Evolutionary conservation across 2,888 invertebrate species (phyloP).

Genomic region (Tipula unca): DNA sequence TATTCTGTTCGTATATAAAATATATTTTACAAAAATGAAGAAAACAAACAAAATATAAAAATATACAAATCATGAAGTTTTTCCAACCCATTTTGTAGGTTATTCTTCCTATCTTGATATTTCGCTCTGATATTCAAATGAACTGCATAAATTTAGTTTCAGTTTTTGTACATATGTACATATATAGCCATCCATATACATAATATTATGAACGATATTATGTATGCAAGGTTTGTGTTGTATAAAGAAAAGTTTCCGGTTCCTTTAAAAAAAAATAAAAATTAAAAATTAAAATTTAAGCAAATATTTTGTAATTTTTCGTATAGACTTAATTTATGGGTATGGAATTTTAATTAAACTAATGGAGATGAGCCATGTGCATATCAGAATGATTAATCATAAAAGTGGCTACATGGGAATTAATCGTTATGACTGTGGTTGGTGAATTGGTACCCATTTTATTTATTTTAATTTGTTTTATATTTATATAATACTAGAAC

Average conservation of each 20-base stretch:
- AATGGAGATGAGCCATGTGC: background rate
- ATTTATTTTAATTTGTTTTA: no score
- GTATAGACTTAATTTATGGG: background rate
- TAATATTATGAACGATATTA: background rate
- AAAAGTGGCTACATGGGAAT: no score
- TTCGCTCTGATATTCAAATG: background rate
- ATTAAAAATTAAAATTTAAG: background rate
- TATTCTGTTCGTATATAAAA: background rate
- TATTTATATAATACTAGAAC: no score
- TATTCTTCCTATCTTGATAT: background rate
- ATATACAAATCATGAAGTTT: background rate
- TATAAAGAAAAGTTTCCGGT: background rate
- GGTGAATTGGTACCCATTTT: no score
- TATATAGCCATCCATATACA: no score
- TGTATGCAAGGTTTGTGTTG: background rate
- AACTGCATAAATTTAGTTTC: background rate
- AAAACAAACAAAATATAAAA: background rate
- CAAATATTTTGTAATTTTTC: background rate
- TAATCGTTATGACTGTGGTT: no score
- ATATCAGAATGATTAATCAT: no score
- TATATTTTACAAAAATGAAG: background rate
- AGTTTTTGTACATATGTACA: background rate
- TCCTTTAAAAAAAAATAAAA: background rate
- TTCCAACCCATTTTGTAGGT: slow-evolving; percentile 14
- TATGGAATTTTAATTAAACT: background rate